Base-by-base conservation (phyloP, 2,888 invertebrate species). In the Volucella zonaria region DNA sequence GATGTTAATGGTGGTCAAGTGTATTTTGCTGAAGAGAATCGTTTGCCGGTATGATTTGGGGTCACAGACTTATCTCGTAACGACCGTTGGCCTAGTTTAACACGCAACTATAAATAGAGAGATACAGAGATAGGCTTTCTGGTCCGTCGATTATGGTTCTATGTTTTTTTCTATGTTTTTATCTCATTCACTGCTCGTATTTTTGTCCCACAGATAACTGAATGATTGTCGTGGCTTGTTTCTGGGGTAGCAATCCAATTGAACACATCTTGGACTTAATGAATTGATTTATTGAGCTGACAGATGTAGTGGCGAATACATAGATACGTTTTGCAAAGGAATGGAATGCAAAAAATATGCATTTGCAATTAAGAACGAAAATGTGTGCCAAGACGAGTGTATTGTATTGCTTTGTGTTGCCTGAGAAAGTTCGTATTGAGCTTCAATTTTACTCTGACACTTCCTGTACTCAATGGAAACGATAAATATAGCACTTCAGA, bases 251-350 rank as follows among this genome's bases (percentile, higher is more conserved):
- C 64, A 59, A 80, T 81, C 77, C 76, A 85, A 85, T 85, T 85
- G 85, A 58, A 42, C 51, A 59, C 62, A 73, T 54, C 18, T 66
- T 51, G 45, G 31, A 40, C 56, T 71, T 68, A 85, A 85, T 85
- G 73, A 85, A 85, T 85, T 67, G 81, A 85, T 81, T 85, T 77
- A 81, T 85, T 81, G 76, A 71, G 83, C 67, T 71, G 61, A 67
- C 79, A 76, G 70, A 77, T 68, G 76, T 8, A 38, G 45, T 15
- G 9, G 23, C n/a, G 8, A 51, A 8, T 14, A 15, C 43, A 47
- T 45, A 45, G 18, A 38, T 45, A 14, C 14, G 62, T 6, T 31
- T 31, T 1, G 31, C 31, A 31, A 31, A 31, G 6, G 31, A 31
- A 31, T 45, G 66, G 47, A 75, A 77, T 82, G 68, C 62, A 45